Conservation (phyloP, 2,888 invertebrate species). For the Hyposoter dolosus region DNA sequence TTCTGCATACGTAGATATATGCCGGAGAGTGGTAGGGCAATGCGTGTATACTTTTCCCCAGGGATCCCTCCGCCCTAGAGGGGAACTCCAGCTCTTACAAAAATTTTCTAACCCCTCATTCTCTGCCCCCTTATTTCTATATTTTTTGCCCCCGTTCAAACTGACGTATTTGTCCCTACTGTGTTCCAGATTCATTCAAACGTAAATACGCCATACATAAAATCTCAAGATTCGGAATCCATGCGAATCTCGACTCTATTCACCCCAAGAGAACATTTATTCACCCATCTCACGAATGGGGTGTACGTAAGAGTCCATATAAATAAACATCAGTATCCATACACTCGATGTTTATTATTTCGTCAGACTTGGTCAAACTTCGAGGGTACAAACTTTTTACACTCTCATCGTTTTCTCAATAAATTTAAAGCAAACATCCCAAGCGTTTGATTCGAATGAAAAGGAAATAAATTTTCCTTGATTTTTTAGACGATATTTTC, state of each 20-base stretch:
- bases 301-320: background rate
- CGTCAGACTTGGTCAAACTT: background rate
- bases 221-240: slow-evolving; percentile 16
- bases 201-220: slow-evolving; percentile 14
- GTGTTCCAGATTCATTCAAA: slow-evolving; percentile 7
- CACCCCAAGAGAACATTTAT: slow-evolving; percentile 15
- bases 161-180: slow-evolving; percentile 4
- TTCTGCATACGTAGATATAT: slow-evolving; percentile 8
- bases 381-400: background rate
- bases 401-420: background rate
- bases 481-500: background rate
- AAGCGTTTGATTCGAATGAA: background rate
- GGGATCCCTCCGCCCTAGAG: slow-evolving; percentile 42
- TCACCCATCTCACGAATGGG: background rate
- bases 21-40: slow-evolving; percentile 9
- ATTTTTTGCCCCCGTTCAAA: background rate
- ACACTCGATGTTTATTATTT: background rate
- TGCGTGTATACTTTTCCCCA: slow-evolving; percentile 58
- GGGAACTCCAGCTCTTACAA: slow-evolving; percentile 36
- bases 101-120: slow-evolving; percentile 50
- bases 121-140: slow-evolving; percentile 6
- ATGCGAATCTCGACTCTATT: slow-evolving; percentile 1
- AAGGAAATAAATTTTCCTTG: background rate
- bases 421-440: background rate
- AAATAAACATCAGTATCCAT: background rate